These are phyloP conservation scores for Zygaena filipendulae DNA, from an alignment of 2,888 invertebrate species.

Conservation along the genomic window DNA sequence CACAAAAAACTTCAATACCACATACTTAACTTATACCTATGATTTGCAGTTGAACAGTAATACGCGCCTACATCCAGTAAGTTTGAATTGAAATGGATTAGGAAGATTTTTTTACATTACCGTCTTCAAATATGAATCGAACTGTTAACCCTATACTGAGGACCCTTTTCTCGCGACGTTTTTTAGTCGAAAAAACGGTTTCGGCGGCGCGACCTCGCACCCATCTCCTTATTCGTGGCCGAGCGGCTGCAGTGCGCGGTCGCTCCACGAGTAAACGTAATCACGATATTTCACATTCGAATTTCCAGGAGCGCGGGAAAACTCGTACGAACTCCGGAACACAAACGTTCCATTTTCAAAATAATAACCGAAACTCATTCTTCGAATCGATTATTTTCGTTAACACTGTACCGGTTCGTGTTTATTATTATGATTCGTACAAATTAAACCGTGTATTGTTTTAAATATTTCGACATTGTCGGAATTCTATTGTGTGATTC, in stretches of 20 bases:
- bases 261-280: constrained; percentile 35
- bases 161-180: constrained; percentile 49
- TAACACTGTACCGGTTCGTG: constrained; percentile 38
- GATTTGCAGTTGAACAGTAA: too few relatives aligned
- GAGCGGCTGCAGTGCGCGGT: constrained; percentile 53
- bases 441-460: constrained; percentile 55
- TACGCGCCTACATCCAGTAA: too few relatives aligned
- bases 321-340: constrained; percentile 33
- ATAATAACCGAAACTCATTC: constrained; percentile 20
- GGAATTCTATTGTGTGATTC: constrained; percentile 50
- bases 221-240: constrained; percentile 49
- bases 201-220: constrained; percentile 29
- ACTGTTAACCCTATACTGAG: constrained; percentile 54
- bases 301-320: constrained; percentile 57
- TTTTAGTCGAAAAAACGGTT: constrained; percentile 55
- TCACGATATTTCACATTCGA: constrained; percentile 24
- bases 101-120: too few relatives aligned
- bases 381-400: constrained; percentile 32
- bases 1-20: too few relatives aligned
- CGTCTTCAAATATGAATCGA: too few relatives aligned
- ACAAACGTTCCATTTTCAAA: constrained; percentile 20
- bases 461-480: constrained; percentile 56
- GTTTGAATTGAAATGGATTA: too few relatives aligned
- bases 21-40: too few relatives aligned
- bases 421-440: constrained; percentile 53